Evolutionary conservation across 1,140 invertebrate species (phyloP).

Genomic region (Branchinecta lindahli): DNA sequence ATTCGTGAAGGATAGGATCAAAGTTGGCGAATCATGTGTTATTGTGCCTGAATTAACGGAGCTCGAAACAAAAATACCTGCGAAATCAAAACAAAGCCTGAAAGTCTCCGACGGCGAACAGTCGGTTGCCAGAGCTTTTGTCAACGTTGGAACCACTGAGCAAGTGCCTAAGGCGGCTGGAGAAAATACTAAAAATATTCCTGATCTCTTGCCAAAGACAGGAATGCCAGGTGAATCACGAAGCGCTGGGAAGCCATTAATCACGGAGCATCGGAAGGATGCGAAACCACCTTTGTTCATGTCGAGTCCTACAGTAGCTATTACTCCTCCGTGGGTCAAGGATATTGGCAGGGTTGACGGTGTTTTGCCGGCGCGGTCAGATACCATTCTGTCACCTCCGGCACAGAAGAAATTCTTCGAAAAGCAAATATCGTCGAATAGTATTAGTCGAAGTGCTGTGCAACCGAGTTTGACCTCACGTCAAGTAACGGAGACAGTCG

Average conservation of each 20-base stretch:
- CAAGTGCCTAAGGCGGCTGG: background rate
- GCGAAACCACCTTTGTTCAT: background rate
- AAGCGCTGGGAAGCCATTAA: background rate
- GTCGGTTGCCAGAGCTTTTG: background rate
- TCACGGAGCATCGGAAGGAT: background rate
- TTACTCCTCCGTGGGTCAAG: constrained; percentile 7
- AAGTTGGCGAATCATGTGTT: too few relatives aligned
- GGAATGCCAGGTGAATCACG: background rate
- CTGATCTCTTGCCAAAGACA: background rate
- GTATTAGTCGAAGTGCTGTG: background rate
- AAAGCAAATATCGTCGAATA: background rate
- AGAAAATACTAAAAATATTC: background rate
- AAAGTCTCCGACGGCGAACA: background rate
- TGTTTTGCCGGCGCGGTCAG: background rate
- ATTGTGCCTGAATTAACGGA: too few relatives aligned
- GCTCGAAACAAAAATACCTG: background rate
- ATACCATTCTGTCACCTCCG: background rate
- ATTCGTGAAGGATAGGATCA: too few relatives aligned
- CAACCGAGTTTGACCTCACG: background rate
- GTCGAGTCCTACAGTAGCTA: background rate
- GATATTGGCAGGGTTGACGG: background rate
- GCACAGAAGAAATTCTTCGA: background rate
- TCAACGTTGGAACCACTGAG: background rate
- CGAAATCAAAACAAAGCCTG: background rate
- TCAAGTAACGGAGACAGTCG: background rate